Evolutionary conservation across 92 coral and sea anemone genomes (phyloP), one percentile per base, ranked within the genome.

Genomic region (Plumapathes pennacea): DNA sequence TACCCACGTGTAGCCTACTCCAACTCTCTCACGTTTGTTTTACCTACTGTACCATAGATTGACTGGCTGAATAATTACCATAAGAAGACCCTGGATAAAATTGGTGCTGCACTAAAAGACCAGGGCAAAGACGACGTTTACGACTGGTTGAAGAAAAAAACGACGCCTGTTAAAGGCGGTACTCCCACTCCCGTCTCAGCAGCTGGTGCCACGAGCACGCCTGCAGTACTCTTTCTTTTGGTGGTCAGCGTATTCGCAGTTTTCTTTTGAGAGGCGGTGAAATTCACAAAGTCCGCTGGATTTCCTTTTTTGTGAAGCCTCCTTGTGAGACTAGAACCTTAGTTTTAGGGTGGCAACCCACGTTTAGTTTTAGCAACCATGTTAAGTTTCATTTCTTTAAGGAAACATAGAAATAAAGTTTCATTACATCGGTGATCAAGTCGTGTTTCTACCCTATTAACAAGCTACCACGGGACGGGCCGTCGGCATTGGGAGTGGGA

Each of bases 21-120:
- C 33, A 1, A 11, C 11, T 32, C 2, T 24, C 4, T 15, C 10
- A 14, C 52, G 5, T 0, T 4, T 5, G n/a, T 34, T 0, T 11
- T 13, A 5, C n/a, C 36, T 25, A 9, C 33, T 24, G 25, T 18
- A 5, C 45, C 27, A 8, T 67, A 86, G 95, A 40, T 86, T 32
- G 77, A 71, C 6, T 86, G 88, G 80, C 21, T 82, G 52, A 72
- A 86, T 50, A 55, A 61, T n/a, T 72, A 67, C 51, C 89, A 86
- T 59, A 57, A 30, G 25, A 42, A 42, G 43, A 54, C 89, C 24
- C 89, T 82, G 3, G 76, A 61, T 30, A 71, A 71, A 47, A 62
- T 86, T 22, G 95, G 95, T 30, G 64, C 50, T 12, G 45, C 64
- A 58, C 53, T 86, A 62, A 77, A 65, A 57, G 60, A 67, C 10